phyloP scores from a whole-genome alignment of 2,888 invertebrate species.

The Sepiola atlantica region DNA sequence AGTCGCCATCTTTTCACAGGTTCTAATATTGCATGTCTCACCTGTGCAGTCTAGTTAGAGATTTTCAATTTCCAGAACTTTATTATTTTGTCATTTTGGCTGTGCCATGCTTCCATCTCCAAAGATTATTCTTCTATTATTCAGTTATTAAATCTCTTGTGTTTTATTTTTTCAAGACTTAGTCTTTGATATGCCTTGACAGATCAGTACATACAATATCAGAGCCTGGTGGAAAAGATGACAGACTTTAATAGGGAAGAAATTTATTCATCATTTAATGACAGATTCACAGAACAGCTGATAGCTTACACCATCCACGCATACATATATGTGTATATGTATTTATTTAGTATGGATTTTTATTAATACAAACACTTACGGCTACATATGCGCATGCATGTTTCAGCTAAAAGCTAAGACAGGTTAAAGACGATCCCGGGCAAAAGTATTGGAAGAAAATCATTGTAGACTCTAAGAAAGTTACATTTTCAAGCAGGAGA shows the following conservation, averaged over 20 bases:
- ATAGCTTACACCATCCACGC: neutral
- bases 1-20: neutral
- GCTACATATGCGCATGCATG: no score
- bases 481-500: no score
- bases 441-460: no score
- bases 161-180: conserved; percentile 32
- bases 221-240: neutral
- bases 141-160: neutral
- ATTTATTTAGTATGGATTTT: neutral
- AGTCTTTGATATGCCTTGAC: conserved; percentile 13
- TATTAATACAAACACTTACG: no score
- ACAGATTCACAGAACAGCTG: neutral
- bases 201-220: neutral
- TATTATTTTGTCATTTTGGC: conserved; percentile 13
- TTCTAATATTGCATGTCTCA: neutral
- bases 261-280: neutral
- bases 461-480: no score
- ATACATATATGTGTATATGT: no score
- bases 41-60: conserved; percentile 15
- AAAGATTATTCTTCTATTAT: neutral
- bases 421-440: no score
- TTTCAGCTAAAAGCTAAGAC: no score
- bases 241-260: neutral
- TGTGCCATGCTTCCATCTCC: conserved; percentile 5
- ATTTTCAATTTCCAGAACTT: neutral